Evolutionary conservation across 1,140 invertebrate species (phyloP), one percentile per base, ranked within the genome.

Genomic region (Elysia chlorotica): DNA sequence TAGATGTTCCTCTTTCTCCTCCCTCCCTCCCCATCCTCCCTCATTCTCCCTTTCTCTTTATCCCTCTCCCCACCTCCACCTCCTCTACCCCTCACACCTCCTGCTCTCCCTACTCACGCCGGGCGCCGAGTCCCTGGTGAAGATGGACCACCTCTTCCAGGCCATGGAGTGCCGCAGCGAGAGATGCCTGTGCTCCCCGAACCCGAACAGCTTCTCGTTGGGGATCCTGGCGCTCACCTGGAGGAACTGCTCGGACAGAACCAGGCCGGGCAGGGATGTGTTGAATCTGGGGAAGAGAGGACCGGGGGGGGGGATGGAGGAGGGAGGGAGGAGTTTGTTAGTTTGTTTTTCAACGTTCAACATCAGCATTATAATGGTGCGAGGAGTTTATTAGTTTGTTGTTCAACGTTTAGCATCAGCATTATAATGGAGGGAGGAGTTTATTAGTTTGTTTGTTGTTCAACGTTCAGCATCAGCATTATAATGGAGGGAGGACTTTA

Each of bases 141-240:
- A 86, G 2, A 86, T 85, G 10, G 77, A 65, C 83, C 82, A 86
- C 21, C 75, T 80, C 63, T 75, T 78, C 81, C 82, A 84, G 77
- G 85, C 78, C 82, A 85, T 75, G 75, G 85, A 79, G 48, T 86
- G 85, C 14, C 74, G 73, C 41, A 85, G 80, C 17, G 62, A 73
- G 38, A 75, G 73, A 69, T 89, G 88, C 35, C 83, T 78, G 70
- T 88, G 83, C 71, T 89, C 87, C 19, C 88, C 88, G 70, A 88
- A 88, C 5, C 88, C 88, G 74, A 88, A 89, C 5, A 85, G 63
- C 61, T 81, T 73, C 31, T 77, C 72, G 2, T 85, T 83, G 21
- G 83, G 80, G 19, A 88, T 72, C 10, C 77, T 61, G 1, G 85
- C 83, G 21, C 83, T 80, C 21, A 88, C 77, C 78, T 88, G 86